These are phyloP conservation scores for Strix uralensis DNA, from an alignment of 2,113 vertebrate genomes.

Conservation along the genomic window DNA sequence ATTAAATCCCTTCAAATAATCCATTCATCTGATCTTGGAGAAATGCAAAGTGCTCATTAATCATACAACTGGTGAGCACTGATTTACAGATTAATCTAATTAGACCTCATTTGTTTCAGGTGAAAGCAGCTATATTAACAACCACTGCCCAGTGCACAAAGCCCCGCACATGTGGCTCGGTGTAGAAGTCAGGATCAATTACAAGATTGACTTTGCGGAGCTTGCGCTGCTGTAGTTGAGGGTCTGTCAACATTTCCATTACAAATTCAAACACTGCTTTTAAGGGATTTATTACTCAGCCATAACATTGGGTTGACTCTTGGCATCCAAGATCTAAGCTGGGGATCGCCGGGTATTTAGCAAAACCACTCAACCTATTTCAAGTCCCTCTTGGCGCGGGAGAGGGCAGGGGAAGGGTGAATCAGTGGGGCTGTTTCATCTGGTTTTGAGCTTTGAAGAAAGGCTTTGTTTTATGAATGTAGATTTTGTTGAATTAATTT, in stretches of 20 bases:
- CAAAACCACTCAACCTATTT: background rate
- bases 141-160: background rate
- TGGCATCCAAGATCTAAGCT: conserved; percentile 13
- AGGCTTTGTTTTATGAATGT: background rate
- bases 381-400: background rate
- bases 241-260: conserved; percentile 48
- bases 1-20: background rate
- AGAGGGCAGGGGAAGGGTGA: background rate
- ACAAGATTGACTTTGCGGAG: background rate
- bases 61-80: conserved; percentile 7
- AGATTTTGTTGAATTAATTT: background rate
- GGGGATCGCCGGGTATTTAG: background rate
- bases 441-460: background rate
- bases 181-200: conserved; percentile 36
- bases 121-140: background rate
- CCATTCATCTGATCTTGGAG: background rate
- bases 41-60: conserved; percentile 31
- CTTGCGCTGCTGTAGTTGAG: background rate
- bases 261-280: conserved; percentile 39
- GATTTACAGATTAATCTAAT: conserved; percentile 49
- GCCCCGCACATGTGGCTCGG: background rate
- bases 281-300: conserved; percentile 36
- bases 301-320: conserved; percentile 41
- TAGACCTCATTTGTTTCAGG: conserved; percentile 45
- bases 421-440: background rate